These are phyloP conservation scores for Pampus argenteus DNA, from an alignment of 2,797 vertebrate genomes.

Conservation along the genomic window DNA sequence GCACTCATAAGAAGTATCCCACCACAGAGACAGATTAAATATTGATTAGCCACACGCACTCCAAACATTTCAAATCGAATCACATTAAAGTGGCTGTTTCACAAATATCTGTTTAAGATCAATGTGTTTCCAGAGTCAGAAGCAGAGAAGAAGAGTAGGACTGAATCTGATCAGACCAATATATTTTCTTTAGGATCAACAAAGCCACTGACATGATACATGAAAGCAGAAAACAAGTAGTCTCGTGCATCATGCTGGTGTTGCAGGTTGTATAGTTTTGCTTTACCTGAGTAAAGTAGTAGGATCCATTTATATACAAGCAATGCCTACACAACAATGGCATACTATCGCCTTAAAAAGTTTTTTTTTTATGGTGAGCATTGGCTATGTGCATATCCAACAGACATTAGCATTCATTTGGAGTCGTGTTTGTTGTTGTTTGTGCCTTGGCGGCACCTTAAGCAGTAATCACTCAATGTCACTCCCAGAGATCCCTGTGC, in stretches of 20 bases:
- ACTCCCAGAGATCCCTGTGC: too few species aligned
- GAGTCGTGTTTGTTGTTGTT: not conserved
- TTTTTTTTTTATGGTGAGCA: too few species aligned
- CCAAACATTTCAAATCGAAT: conserved; percentile 50
- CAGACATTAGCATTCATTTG: not conserved
- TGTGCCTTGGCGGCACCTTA: too few species aligned
- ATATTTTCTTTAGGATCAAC: conserved; percentile 25
- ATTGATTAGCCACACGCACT: conserved; percentile 47
- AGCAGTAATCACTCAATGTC: too few species aligned
- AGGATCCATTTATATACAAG: not conserved
- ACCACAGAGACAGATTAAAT: conserved; percentile 50
- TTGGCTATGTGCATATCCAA: not conserved
- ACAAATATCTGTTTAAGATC: conserved; percentile 38
- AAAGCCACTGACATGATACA: conserved; percentile 15
- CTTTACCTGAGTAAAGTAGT: not conserved
- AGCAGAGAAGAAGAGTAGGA: not conserved
- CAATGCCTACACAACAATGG: too few species aligned
- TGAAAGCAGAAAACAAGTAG: not conserved
- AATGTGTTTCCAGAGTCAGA: conserved; percentile 31
- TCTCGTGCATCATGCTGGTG: conserved; percentile 5
- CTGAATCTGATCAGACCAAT: not conserved
- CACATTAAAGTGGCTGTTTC: conserved; percentile 48
- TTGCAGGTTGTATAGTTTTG: not conserved
- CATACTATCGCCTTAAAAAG: too few species aligned
- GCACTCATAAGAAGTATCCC: conserved; percentile 4